Evolutionary conservation across 2,113 vertebrate species (phyloP).

Genomic region (Marmota monax): DNA sequence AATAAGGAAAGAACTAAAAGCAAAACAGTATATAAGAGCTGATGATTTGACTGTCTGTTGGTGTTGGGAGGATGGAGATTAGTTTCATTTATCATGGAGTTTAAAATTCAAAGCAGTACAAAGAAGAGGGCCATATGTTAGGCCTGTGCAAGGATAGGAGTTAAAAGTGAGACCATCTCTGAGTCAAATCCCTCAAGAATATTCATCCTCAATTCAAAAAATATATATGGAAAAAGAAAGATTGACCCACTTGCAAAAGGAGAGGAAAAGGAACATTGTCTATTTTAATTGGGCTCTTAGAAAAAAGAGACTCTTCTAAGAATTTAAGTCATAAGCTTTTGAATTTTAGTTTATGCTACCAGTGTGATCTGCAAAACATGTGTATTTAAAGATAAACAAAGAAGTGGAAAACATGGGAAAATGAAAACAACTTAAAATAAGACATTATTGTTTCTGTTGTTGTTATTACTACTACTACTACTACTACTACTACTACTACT

Average conservation of each 20-base stretch:
- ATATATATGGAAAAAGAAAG: slow-evolving; percentile 23
- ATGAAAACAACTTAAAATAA: background rate
- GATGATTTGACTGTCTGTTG: background rate
- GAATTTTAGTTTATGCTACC: slow-evolving; percentile 28
- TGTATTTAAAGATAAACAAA: slow-evolving; percentile 52
- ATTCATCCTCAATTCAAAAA: background rate
- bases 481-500: too few relatives aligned
- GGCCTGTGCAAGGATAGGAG: background rate
- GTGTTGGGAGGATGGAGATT: background rate
- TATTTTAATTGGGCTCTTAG: slow-evolving; percentile 18
- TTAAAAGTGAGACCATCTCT: slow-evolving; percentile 1
- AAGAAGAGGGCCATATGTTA: background rate
- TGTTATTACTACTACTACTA: too few relatives aligned
- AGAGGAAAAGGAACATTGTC: background rate
- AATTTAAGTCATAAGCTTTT: slow-evolving; percentile 52
- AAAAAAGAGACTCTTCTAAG: background rate
- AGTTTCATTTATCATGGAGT: background rate
- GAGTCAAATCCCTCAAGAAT: background rate
- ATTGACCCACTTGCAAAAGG: background rate
- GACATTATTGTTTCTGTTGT: too few relatives aligned
- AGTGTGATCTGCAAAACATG: background rate
- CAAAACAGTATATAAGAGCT: background rate
- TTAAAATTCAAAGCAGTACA: slow-evolving; percentile 24
- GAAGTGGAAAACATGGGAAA: slow-evolving; percentile 13
- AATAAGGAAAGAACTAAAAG: slow-evolving; percentile 43